These are phyloP conservation scores for Sphenodon punctatus DNA, from an alignment of 2,797 vertebrate genomes.

Conservation along the genomic window DNA sequence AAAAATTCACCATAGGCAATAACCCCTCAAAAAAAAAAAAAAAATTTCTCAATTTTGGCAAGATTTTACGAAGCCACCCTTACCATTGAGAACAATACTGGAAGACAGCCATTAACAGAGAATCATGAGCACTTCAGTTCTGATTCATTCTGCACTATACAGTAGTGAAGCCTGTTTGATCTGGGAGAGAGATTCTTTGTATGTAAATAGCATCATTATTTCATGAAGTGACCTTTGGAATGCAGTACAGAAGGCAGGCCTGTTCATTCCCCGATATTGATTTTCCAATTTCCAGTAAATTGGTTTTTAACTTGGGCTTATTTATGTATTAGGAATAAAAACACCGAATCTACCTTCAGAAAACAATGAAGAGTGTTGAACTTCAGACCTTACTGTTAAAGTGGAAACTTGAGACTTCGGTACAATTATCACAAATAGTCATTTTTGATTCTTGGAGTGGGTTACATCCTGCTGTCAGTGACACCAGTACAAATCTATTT, in stretches of 20 bases:
- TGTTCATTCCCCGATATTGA: conserved; percentile 74
- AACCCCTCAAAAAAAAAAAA: neutral
- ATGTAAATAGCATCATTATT: neutral
- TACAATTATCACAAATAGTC: neutral
- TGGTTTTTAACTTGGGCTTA: conserved; percentile 59
- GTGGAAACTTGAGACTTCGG: neutral
- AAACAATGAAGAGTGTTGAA: conserved; percentile 32
- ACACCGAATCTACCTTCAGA: conserved; percentile 21
- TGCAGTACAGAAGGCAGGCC: conserved; percentile 10
- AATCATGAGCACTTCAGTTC: neutral
- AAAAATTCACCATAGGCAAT: neutral
- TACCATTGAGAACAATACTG: neutral
- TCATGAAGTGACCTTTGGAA: conserved; percentile 61
- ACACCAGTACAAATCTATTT: neutral
- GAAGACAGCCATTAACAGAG: neutral
- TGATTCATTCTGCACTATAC: neutral
- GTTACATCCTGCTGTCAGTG: neutral
- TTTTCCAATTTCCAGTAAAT: conserved; percentile 83
- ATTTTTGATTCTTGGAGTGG: neutral
- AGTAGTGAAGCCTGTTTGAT: fast-evolving
- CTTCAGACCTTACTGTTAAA: conserved; percentile 7
- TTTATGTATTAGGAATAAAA: conserved; percentile 46
- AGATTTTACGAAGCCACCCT: neutral
- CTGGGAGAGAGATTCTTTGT: neutral
- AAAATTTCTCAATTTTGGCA: neutral